These are phyloP conservation scores for Drosophila yakuba DNA, from an alignment of 1,140 invertebrate species.

Conservation along the genomic window DNA sequence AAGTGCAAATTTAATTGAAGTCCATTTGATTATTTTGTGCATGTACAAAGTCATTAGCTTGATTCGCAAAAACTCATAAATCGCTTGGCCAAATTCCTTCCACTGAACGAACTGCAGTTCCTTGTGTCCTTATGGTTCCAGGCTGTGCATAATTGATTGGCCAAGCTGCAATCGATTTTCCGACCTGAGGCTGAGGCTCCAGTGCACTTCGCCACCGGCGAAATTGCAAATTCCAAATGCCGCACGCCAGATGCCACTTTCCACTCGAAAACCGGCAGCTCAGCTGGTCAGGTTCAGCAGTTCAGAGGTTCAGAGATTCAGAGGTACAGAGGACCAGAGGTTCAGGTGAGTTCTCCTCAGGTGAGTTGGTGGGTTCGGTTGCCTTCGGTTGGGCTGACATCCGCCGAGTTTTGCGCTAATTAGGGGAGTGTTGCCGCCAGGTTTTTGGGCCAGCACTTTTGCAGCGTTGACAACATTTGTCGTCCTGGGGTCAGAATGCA, in stretches of 20 bases:
- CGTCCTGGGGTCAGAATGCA: not conserved
- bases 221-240: slow-evolving; percentile 35
- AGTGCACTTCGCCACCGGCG: slow-evolving; percentile 6
- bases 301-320: slow-evolving; percentile 23
- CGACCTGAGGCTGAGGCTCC: slow-evolving; percentile 7
- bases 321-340: not conserved
- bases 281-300: slow-evolving; percentile 28
- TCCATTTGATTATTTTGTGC: not conserved
- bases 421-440: slow-evolving; percentile 74
- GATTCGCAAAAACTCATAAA: not conserved
- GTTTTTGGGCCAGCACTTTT: slow-evolving; percentile 49
- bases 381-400: slow-evolving; percentile 20
- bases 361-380: not conserved
- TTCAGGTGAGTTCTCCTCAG: slow-evolving; percentile 1
- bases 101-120: not conserved
- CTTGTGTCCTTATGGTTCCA: slow-evolving; percentile 4
- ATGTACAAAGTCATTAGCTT: not conserved
- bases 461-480: slow-evolving; percentile 37
- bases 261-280: slow-evolving; percentile 19
- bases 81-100: slow-evolving; percentile 1
- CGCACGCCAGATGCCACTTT: slow-evolving; percentile 9
- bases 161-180: slow-evolving; percentile 19
- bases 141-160: slow-evolving; percentile 37
- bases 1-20: not conserved
- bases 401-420: slow-evolving; percentile 62